Base-by-base conservation (phyloP, 2,888 invertebrate genomes). In the Troides oblongomaculatus region DNA sequence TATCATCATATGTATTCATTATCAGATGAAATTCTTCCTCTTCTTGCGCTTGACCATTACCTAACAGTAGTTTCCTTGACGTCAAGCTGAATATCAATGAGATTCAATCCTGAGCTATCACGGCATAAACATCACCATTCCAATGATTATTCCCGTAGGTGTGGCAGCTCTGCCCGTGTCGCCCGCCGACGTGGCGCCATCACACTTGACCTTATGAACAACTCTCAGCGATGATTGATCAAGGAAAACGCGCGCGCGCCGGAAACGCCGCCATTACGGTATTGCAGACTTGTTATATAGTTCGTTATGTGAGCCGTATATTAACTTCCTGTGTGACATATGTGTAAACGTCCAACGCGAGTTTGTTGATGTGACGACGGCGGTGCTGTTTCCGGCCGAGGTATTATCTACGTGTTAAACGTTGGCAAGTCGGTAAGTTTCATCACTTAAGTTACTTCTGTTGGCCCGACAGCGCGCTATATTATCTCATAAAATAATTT, bases 111-210 rank as follows among this genome's bases (percentile, higher is more conserved):
- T 5, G 30, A 30, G 30, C 30, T 30, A 30, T 30, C 30, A 30
- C 30, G 30, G 30, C 30, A 30, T 30, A 30, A 30, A 3, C 30
- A 30, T 4, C 3, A 30, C 30, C 4, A 30, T 4, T 30, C 30
- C 30, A 30, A 30, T 30, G 5, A 30, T 30, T 30, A 30, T 30
- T 50, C 23, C 72, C 72, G 0, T 62, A 79, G 79, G 78, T 69
- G 77, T 78, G 18, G 76, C 78, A 21, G 78, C 78, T 1, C 73
- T 78, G 7, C 77, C 77, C 7, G 75, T 68, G 12, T 67, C 74
- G 2, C 46, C 72, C 23, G 58, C 73, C 30, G 59, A 70, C 53
- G 53, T 62, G 56, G 62, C 71, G 12, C 50, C 71, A 14, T 66
- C 61, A 12, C 72, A 73, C 70, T 23, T 77, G 66, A 64, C 74